phyloP scores from a whole-genome alignment of 2,888 invertebrate species.

The Nowickia ferox region DNA sequence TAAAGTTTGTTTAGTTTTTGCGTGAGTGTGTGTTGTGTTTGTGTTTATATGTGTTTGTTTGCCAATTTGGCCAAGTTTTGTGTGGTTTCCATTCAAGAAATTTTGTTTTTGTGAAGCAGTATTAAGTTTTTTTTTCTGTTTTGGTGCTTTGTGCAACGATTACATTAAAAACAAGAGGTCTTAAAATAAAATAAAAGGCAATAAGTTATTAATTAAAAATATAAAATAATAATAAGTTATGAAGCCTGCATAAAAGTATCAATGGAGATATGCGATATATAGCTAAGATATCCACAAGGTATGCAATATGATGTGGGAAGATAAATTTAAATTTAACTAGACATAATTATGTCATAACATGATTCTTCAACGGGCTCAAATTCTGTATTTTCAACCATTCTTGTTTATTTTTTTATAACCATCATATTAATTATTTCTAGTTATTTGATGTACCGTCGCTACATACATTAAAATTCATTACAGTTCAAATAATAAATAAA shows the following conservation, averaged over 20 bases:
- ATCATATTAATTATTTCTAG: too few species aligned
- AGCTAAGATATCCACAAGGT: slow-evolving; percentile 13
- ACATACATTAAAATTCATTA: too few species aligned
- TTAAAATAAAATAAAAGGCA: slow-evolving; percentile 23
- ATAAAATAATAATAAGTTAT: background rate
- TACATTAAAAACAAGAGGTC: slow-evolving; percentile 1
- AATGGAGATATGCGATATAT: background rate
- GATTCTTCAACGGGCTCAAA: too few species aligned
- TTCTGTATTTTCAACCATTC: too few species aligned
- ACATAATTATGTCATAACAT: too few species aligned
- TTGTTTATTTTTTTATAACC: too few species aligned
- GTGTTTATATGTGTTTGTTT: slow-evolving; percentile 19
- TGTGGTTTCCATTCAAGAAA: slow-evolving; percentile 57
- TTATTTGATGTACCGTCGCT: too few species aligned
- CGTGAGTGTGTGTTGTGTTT: background rate
- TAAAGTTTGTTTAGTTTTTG: background rate
- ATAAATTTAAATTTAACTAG: too few species aligned
- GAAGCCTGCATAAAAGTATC: slow-evolving; percentile 3
- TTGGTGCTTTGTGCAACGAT: slow-evolving; percentile 33
- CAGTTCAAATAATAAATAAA: too few species aligned
- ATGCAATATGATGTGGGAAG: background rate
- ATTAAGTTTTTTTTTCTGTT: slow-evolving; percentile 18
- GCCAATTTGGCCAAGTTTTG: slow-evolving; percentile 55
- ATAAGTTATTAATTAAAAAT: slow-evolving; percentile 34
- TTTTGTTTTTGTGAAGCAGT: slow-evolving; percentile 48